Evolutionary conservation across 2,888 invertebrate genomes (phyloP).

Genomic region (Drosophila diplacantha): DNA sequence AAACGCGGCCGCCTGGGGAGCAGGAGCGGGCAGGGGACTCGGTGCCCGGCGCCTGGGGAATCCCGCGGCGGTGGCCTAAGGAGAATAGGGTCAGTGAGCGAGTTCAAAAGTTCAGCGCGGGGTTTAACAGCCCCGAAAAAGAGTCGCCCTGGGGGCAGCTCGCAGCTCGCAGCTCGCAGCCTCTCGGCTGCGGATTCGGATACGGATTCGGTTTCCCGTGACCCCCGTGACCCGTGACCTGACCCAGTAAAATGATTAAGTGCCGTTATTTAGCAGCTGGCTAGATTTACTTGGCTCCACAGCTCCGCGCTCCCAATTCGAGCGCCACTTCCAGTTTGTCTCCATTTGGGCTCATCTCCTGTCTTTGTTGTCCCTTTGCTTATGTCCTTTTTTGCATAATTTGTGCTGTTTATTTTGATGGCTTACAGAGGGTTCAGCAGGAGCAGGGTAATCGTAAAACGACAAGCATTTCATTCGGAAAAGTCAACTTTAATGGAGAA

Average conservation of each 20-base stretch:
- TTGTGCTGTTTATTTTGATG: slow-evolving; percentile 39
- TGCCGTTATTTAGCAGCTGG: slow-evolving; percentile 56
- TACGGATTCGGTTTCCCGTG: slow-evolving; percentile 25
- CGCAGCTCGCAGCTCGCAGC: slow-evolving; percentile 5
- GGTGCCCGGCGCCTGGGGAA: slow-evolving; percentile 4
- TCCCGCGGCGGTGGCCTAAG: slow-evolving; percentile 1
- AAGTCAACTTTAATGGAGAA: slow-evolving; percentile 36
- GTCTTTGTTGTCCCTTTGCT: background rate
- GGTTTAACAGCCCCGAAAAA: slow-evolving; percentile 53
- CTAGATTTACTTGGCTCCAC: slow-evolving; percentile 25
- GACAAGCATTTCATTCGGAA: slow-evolving; percentile 40
- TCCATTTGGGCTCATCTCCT: slow-evolving; percentile 27
- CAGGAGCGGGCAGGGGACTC: background rate
- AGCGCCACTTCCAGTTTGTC: slow-evolving; percentile 20
- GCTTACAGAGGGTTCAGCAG: slow-evolving; percentile 4
- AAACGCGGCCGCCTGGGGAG: slow-evolving; percentile 35
- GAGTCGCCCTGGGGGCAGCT: background rate
- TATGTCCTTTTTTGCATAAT: slow-evolving; percentile 25
- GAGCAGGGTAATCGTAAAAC: slow-evolving; percentile 46
- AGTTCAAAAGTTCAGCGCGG: slow-evolving; percentile 67
- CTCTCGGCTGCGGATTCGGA: slow-evolving; percentile 7
- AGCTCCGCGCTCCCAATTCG: slow-evolving; percentile 1
- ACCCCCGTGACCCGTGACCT: slow-evolving; percentile 36
- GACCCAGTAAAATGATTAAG: slow-evolving; percentile 68
- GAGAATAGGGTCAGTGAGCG: slow-evolving; percentile 61